Base-by-base conservation (phyloP, 2,797 vertebrate genomes). In the Danio jaintianensis region DNA sequence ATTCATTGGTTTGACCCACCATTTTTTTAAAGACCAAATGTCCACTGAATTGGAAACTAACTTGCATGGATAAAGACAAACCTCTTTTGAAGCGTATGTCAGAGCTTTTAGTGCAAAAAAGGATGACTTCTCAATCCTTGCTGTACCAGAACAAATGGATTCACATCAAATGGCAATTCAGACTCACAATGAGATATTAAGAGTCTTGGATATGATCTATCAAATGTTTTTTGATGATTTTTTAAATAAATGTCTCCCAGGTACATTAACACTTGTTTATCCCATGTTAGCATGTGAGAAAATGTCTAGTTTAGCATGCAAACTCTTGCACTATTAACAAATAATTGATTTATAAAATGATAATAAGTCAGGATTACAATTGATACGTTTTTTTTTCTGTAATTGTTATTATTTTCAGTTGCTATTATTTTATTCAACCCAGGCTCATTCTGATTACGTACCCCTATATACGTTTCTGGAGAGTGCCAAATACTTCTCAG, bases 1-100 rank as follows among this genome's bases (percentile, higher is more conserved):
- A 99, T 99, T 99, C 98, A 99, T 99, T 98, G 97, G 96, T 99
- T 99, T 99, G 98, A 99, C 98, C 98, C 96, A 95, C 95, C 93
- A 95, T 97, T 97, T 96, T 95, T 90, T 45, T 82, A 93, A 95
- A 93, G 95, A 94, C 95, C 94, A 96, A 96, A 98, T 98, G 97
- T 98, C 96, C 95, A 95, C 95, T 95, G 96, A 96, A 96, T 98
- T 94, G 96, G 96, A 96, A 96, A 95, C 92, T 91, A 92, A 95
- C 93, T 94, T 95, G 92, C 87, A 89, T 93, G 91, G 95, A 91
- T 94, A 93, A 94, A 90, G 93, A 89, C 93, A 93, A 90, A 90
- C 90, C 92, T 87, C 93, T 91, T 95, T 93, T 94, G 86, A 93
- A 91, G 89, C 92, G 86, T 91, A 93, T 95, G 94, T 93, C 93